These are phyloP conservation scores for Hemibagrus wyckioides DNA, from an alignment of 2,113 vertebrate species.

Conservation along the genomic window DNA sequence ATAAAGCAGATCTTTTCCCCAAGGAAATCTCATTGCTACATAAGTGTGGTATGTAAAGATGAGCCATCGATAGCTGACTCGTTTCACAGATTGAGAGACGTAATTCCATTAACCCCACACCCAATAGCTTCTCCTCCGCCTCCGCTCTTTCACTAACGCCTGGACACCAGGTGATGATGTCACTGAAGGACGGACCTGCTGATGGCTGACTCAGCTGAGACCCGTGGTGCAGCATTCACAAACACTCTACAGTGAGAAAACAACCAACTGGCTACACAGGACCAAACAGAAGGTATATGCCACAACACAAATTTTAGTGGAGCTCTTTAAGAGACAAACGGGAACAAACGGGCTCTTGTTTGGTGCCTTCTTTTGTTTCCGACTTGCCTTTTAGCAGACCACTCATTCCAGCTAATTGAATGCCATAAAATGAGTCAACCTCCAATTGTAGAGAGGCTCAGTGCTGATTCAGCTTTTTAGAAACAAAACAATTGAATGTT, in stretches of 20 bases:
- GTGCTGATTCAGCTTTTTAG: conserved; percentile 8
- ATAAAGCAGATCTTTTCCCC: conserved; percentile 30
- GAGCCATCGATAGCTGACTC: conserved; percentile 44
- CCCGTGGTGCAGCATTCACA: background rate
- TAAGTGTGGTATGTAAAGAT: conserved; percentile 18
- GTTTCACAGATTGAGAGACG: conserved; percentile 38
- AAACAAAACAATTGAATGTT: background rate
- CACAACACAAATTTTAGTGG: background rate
- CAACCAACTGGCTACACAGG: conserved; percentile 6
- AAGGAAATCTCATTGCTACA: conserved; percentile 30
- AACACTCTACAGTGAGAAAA: conserved; percentile 11
- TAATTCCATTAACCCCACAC: conserved; percentile 56
- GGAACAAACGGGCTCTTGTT: conserved; percentile 25
- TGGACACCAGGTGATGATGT: conserved; percentile 41
- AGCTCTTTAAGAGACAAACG: conserved; percentile 24
- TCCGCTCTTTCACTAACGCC: conserved; percentile 34
- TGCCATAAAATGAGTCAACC: conserved; percentile 39
- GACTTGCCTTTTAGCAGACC: conserved; percentile 16
- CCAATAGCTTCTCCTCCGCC: conserved; percentile 11
- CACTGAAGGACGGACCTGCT: conserved; percentile 34
- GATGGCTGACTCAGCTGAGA: conserved; percentile 47
- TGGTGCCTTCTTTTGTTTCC: conserved; percentile 24
- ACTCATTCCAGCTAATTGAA: conserved; percentile 25
- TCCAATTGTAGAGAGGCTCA: background rate
- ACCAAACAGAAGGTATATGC: conserved; percentile 11